A percentile compares a stretch with the other conserved stretches of the same genome.
These are phyloP conservation scores for Alectoris magna DNA, from an alignment of 2,797 vertebrate species.

Conservation along the genomic window DNA sequence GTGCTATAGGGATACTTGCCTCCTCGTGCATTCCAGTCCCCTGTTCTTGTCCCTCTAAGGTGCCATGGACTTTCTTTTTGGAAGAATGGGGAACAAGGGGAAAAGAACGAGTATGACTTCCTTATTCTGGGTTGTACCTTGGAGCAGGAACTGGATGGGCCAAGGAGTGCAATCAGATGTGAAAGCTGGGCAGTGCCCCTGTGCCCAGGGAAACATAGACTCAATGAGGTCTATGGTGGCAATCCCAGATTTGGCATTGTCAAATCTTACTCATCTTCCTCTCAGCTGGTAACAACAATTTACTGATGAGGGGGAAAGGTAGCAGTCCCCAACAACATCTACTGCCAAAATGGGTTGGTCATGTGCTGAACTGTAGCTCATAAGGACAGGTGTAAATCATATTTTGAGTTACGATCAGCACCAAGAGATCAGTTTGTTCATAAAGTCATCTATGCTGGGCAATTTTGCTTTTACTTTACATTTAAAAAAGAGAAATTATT, in stretches of 20 bases:
- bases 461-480: not conserved
- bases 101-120: not conserved
- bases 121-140: not conserved
- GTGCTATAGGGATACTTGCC: too few relatives aligned
- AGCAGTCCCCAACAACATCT: not conserved
- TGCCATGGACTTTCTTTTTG: not conserved
- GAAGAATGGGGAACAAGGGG: not conserved
- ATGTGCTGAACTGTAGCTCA: not conserved
- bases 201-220: not conserved
- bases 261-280: not conserved
- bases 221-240: fast-evolving
- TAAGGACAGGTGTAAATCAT: not conserved
- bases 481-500: not conserved
- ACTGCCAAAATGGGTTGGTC: not conserved
- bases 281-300: not conserved
- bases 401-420: not conserved
- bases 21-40: not conserved
- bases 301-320: not conserved
- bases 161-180: not conserved
- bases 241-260: not conserved
- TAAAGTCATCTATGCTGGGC: not conserved
- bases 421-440: fast-evolving
- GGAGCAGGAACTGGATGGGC: not conserved
- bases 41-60: not conserved
- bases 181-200: not conserved